Evolutionary conservation across 2,797 vertebrate species (phyloP).

Genomic region (Vireo griseus): DNA sequence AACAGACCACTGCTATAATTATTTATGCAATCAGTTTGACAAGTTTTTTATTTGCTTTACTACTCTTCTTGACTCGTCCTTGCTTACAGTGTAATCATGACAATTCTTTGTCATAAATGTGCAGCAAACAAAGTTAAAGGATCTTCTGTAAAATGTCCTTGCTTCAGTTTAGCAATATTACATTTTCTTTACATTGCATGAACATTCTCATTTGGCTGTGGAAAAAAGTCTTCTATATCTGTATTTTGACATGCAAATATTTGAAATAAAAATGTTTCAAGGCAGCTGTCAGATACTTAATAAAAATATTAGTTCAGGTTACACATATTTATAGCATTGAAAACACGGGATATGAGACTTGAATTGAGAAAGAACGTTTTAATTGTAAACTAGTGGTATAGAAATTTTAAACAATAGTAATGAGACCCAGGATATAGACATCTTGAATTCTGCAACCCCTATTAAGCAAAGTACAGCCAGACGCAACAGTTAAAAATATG

Average conservation of each 20-base stretch:
- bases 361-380: conserved; percentile 4
- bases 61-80: background rate
- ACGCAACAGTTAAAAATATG: conserved; percentile 59
- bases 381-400: conserved; percentile 39
- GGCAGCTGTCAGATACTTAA: background rate
- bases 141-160: background rate
- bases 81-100: background rate
- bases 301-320: conserved; percentile 52
- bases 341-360: conserved; percentile 5
- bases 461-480: conserved; percentile 55
- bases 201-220: background rate
- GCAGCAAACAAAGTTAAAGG: background rate
- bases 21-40: background rate
- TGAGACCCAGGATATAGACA: conserved; percentile 47
- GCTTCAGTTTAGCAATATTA: background rate
- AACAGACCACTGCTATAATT: background rate
- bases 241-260: conserved; percentile 27
- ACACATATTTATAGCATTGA: background rate
- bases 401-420: conserved; percentile 62
- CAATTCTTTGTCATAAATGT: background rate
- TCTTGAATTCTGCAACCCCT: conserved; percentile 50
- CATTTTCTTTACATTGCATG: background rate
- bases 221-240: background rate
- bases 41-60: background rate
- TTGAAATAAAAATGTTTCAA: conserved; percentile 18